Evolutionary conservation across 1,140 invertebrate species (phyloP).

Genomic region (Trichogramma pretiosum): DNA sequence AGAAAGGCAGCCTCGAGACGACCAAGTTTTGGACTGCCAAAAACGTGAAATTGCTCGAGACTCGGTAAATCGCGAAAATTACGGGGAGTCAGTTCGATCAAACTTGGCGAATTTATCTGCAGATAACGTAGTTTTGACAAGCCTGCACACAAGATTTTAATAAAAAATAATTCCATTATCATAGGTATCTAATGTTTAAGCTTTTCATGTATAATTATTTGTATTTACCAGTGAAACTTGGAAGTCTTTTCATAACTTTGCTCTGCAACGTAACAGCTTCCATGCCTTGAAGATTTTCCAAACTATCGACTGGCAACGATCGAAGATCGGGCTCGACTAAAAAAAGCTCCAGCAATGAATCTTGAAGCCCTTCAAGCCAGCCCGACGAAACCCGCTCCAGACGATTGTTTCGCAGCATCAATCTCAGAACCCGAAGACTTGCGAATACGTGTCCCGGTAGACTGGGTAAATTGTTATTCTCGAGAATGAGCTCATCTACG

Average conservation of each 20-base stretch:
- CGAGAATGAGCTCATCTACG: slow-evolving; percentile 76
- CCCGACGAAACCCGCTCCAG: slow-evolving; percentile 71
- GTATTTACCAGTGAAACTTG: slow-evolving; percentile 50
- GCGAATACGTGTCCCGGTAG: slow-evolving; percentile 69
- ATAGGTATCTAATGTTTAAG: neutral
- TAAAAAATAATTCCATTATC: neutral
- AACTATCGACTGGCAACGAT: slow-evolving; percentile 66
- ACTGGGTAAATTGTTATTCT: slow-evolving; percentile 75
- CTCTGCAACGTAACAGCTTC: slow-evolving; percentile 76
- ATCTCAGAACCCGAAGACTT: slow-evolving; percentile 60
- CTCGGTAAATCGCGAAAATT: slow-evolving; percentile 64
- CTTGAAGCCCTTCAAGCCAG: slow-evolving; percentile 69
- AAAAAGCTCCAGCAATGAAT: slow-evolving; percentile 68
- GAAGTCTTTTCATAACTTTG: slow-evolving; percentile 61
- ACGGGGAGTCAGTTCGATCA: slow-evolving; percentile 60
- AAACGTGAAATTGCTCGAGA: slow-evolving; percentile 67
- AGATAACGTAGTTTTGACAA: slow-evolving; percentile 54
- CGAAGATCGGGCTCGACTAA: slow-evolving; percentile 73
- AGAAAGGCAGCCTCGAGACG: slow-evolving; percentile 64
- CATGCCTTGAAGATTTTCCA: slow-evolving; percentile 63
- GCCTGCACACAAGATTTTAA: slow-evolving; percentile 26
- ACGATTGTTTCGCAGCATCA: slow-evolving; percentile 76
- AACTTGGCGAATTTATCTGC: slow-evolving; percentile 56
- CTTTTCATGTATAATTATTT: slow-evolving; percentile 49
- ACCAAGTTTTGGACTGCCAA: slow-evolving; percentile 56